Evolutionary conservation across 1,140 invertebrate genomes (phyloP), one percentile per base, ranked within the genome.

Genomic region (Macrobrachium nipponense): DNA sequence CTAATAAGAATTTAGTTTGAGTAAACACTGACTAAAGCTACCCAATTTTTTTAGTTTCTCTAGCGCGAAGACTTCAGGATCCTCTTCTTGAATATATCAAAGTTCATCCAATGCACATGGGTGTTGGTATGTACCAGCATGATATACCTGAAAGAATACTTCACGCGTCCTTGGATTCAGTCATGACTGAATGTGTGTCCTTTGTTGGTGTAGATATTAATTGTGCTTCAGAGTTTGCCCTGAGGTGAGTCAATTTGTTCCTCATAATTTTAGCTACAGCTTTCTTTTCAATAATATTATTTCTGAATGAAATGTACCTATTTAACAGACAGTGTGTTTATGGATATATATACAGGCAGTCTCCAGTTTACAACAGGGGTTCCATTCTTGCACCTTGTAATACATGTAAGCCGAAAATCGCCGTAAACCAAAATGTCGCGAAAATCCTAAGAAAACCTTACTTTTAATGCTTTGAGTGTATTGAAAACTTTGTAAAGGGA

Each of bases 131-230:
- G 94, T 98, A 98, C 90, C 95, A 98, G 91, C 97, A 98, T 90
- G 97, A 98, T 91, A 92, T 98, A 15, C 93, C 95, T 2, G 94
- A 96, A 84, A 95, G 95, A 90, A 93, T 94, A 89, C 90, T 98
- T 3, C 94, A 94, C 23, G 91, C 93, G 23, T 94, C 95, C 0
- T 91, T 98, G 15, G 94, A 96, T 88, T 94, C 95, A 88, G 93
- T 94, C 11, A 91, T 93, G 27, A 91, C 91, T 61, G 96, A 97
- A 90, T 96, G 96, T 90, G 97, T 97, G 8, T 98, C 96, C 92
- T 97, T 97, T 91, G 96, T 98, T 0, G 97, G 97, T 2, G 96
- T 97, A 0, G 96, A 98, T 90, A 90, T 98, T 1, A 98, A 98
- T 91, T 96, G 95, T 0, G 95, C 96, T 2, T 96, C 96, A 44